Percentiles rank a stretch among this genome's conserved stretches.
Evolutionary conservation across 2,797 vertebrate species (phyloP).

Genomic region (Eutrigla gurnardus): DNA sequence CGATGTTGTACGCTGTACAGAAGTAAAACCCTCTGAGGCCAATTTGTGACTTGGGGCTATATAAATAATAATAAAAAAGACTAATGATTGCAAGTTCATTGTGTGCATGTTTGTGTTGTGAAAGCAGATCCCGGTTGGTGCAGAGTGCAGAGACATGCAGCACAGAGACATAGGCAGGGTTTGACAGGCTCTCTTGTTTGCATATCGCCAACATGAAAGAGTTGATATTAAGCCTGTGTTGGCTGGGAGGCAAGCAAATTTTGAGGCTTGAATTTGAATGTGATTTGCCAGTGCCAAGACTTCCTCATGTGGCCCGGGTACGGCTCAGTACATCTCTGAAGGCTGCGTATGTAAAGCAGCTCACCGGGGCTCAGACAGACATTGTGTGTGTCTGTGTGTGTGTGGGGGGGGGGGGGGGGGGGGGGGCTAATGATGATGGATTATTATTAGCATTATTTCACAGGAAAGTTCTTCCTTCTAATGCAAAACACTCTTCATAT

Average conservation of each 20-base stretch:
- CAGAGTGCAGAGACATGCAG: conserved; percentile 24
- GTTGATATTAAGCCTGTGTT: conserved; percentile 82
- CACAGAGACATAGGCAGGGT: conserved; percentile 20
- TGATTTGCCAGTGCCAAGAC: conserved; percentile 92
- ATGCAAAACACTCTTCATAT: conserved; percentile 36
- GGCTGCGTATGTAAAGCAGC: conserved; percentile 89
- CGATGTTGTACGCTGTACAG: no score
- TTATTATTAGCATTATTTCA: conserved; percentile 20
- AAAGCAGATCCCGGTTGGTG: conserved; percentile 6
- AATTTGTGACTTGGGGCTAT: no score
- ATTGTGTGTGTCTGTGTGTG: conserved; percentile 14
- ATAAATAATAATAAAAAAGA: no score
- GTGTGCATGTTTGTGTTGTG: neutral
- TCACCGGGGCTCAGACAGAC: conserved; percentile 73
- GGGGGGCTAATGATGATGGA: conserved; percentile 9
- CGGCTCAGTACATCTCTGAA: conserved; percentile 86
- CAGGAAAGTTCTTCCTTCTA: conserved; percentile 43
- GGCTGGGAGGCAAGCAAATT: conserved; percentile 91
- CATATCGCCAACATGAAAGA: conserved; percentile 90
- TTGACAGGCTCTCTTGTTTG: conserved; percentile 83
- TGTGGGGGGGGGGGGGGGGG: conserved; percentile 9
- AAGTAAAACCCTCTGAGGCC: no score
- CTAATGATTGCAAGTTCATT: neutral
- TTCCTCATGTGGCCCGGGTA: conserved; percentile 87
- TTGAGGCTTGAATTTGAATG: conserved; percentile 97